Base-by-base conservation (phyloP, 2,888 invertebrate species). In the Notodonta ziczac region DNA sequence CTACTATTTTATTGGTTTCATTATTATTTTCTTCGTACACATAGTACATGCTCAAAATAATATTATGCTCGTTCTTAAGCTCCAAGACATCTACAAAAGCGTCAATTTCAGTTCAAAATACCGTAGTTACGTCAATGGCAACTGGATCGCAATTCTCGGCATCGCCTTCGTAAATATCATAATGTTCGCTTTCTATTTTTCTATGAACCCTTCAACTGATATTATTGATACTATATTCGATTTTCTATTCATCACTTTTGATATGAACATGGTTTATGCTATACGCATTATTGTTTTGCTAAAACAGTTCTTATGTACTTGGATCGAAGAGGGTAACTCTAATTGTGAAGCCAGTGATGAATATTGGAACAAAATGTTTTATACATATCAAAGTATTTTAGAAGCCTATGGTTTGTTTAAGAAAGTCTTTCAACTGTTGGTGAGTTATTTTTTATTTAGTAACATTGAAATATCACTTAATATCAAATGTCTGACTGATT, bases 351-450 rank as follows among this genome's bases (percentile, higher is more conserved):
- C 1, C 14, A 42, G 16, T 42, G 42, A 62, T 42, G 51, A 57
- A 50, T 7, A 16, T 44, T 42, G 16, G 12, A 9, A 35, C 6
- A 59, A 39, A 12, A 35, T 48, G 48, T 55, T 55, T 44, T 42
- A 48, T 16, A 10, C 32, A 7, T 59, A 55, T 35, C 5, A 35
- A 7, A 54, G 46, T 48, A 55, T 55, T 48, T 46, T 59, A 35
- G 55, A 46, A 13, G 46, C 48, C 1, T 59, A 46, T 39, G 4
- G 44, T 0, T 39, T 59, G 14, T 59, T 32, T 13, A 59, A 55
- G 9, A 32, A 39, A 10, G 13, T 48, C 7, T 59, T 59, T 55
- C 54, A 55, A 12, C 7, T 55, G 7, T 12, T 48, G 59, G 59
- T 59, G 48, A 59, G 59, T 55, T 44, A 8, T 12, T 44, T n/a